Evolutionary conservation across 2,888 invertebrate species (phyloP).

Genomic region (Rhopalosiphum nymphaeae): DNA sequence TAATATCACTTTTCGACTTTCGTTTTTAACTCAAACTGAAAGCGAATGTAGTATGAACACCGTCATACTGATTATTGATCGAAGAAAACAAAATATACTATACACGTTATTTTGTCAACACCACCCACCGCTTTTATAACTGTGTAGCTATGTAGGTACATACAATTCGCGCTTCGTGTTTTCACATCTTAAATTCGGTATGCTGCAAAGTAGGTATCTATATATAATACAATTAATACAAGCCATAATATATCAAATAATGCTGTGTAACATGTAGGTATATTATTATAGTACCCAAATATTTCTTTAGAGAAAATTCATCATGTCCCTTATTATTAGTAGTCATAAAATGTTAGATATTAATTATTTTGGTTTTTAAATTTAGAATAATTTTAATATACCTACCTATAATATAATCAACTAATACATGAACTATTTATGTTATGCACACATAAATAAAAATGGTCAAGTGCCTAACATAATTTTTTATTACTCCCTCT

Average conservation of each 20-base stretch:
- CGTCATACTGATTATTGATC: neutral
- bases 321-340: neutral
- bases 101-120: neutral
- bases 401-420: neutral
- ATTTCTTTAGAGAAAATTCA: neutral
- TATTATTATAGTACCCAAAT: neutral
- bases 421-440: neutral
- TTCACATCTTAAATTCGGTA: neutral
- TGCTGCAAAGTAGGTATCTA: neutral
- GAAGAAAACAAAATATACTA: neutral
- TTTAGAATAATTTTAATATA: no score
- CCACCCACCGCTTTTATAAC: neutral
- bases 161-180: neutral
- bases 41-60: neutral
- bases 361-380: no score
- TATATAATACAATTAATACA: neutral
- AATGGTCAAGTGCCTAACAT: neutral
- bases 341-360: no score
- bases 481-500: neutral
- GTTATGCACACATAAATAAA: neutral
- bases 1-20: neutral
- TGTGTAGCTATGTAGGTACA: neutral
- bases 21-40: neutral
- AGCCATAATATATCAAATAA: neutral
- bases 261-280: neutral